These are phyloP conservation scores for Synanthedon myopaeformis DNA, from an alignment of 2,888 invertebrate species.

Conservation along the genomic window DNA sequence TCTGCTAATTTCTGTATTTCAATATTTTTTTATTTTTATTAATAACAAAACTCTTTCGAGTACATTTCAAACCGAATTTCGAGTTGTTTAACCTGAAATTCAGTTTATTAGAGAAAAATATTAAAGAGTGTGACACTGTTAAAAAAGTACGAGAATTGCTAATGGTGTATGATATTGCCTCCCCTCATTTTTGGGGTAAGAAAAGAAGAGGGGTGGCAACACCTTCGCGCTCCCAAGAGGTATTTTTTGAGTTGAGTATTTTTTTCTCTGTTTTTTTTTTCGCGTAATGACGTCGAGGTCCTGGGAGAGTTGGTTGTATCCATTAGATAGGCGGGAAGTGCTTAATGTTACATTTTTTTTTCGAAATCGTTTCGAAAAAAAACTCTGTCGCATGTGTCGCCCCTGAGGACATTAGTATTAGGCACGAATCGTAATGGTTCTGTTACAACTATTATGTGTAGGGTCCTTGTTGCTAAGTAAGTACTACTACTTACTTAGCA, in stretches of 20 bases:
- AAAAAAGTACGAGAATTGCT: conserved; percentile 70
- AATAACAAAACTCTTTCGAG: too few species aligned
- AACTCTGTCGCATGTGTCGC: conserved; percentile 44
- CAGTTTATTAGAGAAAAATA: too few species aligned
- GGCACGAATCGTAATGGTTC: conserved; percentile 42
- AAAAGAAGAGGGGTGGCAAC: conserved; percentile 60
- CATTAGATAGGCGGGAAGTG: conserved; percentile 66
- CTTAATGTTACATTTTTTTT: conserved; percentile 58
- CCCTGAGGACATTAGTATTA: conserved; percentile 32
- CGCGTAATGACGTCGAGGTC: conserved; percentile 62
- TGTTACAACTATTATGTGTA: conserved; percentile 11
- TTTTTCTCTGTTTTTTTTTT: conserved; percentile 48
- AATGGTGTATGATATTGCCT: conserved; percentile 74
- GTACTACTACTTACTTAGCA: too few species aligned
- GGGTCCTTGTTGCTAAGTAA: conserved; percentile 8
- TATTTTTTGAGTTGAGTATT: conserved; percentile 42
- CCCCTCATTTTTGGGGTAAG: conserved; percentile 61
- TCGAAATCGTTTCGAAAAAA: conserved; percentile 39
- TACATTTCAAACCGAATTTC: too few species aligned
- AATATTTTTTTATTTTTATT: too few species aligned
- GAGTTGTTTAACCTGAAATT: too few species aligned
- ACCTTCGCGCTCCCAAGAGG: conserved; percentile 65
- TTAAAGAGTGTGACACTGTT: conserved; percentile 60
- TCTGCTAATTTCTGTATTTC: too few species aligned
- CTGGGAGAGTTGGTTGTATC: conserved; percentile 66